Base-by-base conservation (phyloP, 2,113 vertebrate species). In the Hydrolagus affinis region DNA sequence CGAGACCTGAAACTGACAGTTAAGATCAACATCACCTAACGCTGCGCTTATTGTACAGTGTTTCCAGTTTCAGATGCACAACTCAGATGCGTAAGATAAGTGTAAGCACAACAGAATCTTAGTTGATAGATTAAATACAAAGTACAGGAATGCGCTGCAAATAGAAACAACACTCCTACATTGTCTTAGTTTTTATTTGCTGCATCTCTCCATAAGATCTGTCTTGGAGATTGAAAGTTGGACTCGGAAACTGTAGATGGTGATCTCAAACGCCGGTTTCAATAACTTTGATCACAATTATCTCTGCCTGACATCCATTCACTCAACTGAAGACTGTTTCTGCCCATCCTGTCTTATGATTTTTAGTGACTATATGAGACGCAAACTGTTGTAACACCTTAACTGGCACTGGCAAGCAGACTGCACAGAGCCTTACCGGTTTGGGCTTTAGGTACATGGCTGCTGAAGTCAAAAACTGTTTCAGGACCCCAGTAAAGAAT, bases 261-360 rank as follows among this genome's bases (percentile, higher is more conserved):
- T 80, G 23, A 80, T 83, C 78, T 32, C 21, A 8, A n/a, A n/a
- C 23, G 12, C 23, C 77, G 66, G 11, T 83, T 83, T 30, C 77
- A 66, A 64, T 30, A 30, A 30, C 59, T 83, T 83, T 32, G 25
- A 62, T 21, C 28, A 66, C 10, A 10, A 10, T 66, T 83, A 44
- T 62, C 60, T 62, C 30, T n/a, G 44, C 44, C 44, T 80, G n/a
- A 10, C 59, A 80, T 80, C 59, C 59, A 83, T 12, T 15, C 62
- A n/a, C 78, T 83, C 60, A 30, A 28, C 25, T 30, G 11, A 66
- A 30, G 64, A 66, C 64, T 83, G 60, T 28, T 83, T 83, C 19
- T 62, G 66, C 66, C 78, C 78, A 32, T 83, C 66, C 78, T 83
- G 59, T 83, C 9, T 60, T 74, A 19, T 64, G 77, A 8, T 64